phyloP scores from a whole-genome alignment of 2,888 invertebrate genomes.

The Thereva nobilitata region DNA sequence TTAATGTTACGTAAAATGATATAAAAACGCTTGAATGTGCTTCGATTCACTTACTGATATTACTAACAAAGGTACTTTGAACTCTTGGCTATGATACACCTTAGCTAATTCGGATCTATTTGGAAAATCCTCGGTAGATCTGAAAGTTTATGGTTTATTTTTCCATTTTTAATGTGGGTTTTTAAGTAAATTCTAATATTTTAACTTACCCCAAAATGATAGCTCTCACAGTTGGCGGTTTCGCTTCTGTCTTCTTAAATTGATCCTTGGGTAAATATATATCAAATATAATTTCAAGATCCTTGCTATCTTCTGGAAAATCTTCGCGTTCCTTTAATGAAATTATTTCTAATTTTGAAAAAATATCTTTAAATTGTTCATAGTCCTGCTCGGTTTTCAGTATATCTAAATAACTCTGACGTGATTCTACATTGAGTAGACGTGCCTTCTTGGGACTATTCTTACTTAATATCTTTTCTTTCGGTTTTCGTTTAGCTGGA shows the following conservation, averaged over 20 bases:
- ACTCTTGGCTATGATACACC: constrained; percentile 47
- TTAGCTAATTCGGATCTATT: constrained; percentile 48
- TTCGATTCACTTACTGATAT: constrained; percentile 56
- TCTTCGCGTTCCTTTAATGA: constrained; percentile 41
- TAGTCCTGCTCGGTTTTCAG: constrained; percentile 48
- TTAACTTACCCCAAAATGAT: constrained; percentile 46
- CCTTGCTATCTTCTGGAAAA: constrained; percentile 31
- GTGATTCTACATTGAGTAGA: neutral
- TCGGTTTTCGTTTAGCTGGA: constrained; percentile 5
- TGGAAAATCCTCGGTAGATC: constrained; percentile 48
- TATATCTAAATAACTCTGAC: constrained; percentile 49
- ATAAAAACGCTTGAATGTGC: constrained; percentile 55
- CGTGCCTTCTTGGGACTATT: constrained; percentile 13
- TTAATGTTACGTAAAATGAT: constrained; percentile 50
- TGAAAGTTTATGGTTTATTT: constrained; percentile 1
- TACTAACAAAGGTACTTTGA: constrained; percentile 50
- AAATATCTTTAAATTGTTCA: constrained; percentile 47
- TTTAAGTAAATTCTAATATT: neutral
- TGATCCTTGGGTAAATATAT: constrained; percentile 47
- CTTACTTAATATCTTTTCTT: constrained; percentile 2
- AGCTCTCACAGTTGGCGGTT: constrained; percentile 50
- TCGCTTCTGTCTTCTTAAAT: constrained; percentile 50
- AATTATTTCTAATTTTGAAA: constrained; percentile 51
- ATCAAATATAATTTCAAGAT: constrained; percentile 51
- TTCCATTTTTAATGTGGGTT: neutral